Evolutionary conservation across 92 coral and sea anemone species (phyloP).

Genomic region (Phenganax subtilis): DNA sequence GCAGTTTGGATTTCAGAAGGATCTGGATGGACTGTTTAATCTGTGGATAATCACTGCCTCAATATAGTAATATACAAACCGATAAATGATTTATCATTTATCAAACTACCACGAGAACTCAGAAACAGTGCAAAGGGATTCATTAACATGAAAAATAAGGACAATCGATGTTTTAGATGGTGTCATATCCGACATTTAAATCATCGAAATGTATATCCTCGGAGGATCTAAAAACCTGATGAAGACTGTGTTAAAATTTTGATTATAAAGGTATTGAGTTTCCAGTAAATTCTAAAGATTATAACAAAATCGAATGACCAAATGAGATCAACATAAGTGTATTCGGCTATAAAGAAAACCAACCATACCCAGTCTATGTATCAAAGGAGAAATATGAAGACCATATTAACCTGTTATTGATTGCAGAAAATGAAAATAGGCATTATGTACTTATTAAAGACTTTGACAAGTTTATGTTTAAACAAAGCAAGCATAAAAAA

Average conservation of each 20-base stretch:
- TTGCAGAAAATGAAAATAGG: background rate
- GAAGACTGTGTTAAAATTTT: too few species aligned
- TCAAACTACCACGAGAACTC: too few species aligned
- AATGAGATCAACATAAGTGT: conserved; percentile 1
- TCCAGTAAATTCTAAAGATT: background rate
- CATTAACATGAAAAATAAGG: too few species aligned
- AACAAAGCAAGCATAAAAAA: conserved; percentile 8
- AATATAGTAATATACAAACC: too few species aligned
- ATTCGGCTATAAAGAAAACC: background rate
- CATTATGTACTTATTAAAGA: conserved; percentile 46
- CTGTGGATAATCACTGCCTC: too few species aligned
- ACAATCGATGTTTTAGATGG: background rate
- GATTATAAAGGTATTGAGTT: background rate
- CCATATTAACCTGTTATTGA: conserved; percentile 31
- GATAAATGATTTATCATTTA: too few species aligned
- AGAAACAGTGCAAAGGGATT: too few species aligned
- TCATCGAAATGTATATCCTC: background rate
- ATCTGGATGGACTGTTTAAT: too few species aligned
- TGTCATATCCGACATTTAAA: background rate
- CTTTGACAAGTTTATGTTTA: conserved; percentile 39
- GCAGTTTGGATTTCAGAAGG: too few species aligned
- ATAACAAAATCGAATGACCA: conserved; percentile 34
- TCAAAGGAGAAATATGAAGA: conserved; percentile 42
- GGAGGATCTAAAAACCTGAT: background rate
- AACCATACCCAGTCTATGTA: conserved; percentile 40